phyloP scores from a whole-genome alignment of 2,113 vertebrate genomes.

The Setophaga petechia region DNA sequence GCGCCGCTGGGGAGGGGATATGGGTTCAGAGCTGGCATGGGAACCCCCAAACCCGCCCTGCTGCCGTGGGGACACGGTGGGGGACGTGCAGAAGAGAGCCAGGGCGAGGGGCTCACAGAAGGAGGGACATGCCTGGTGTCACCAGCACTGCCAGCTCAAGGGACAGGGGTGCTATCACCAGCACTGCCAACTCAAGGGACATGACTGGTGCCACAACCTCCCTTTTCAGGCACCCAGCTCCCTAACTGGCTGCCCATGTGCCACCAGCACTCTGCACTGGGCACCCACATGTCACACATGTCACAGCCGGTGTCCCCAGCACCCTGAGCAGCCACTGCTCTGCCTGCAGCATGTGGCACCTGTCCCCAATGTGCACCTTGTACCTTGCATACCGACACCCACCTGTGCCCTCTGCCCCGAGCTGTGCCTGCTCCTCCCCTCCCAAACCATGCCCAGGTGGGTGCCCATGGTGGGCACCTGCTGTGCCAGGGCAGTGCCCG shows the following conservation, averaged over 20 bases:
- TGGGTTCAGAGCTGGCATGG: fast-evolving
- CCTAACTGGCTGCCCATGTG: background rate
- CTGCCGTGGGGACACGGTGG: fast-evolving
- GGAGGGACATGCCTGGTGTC: fast-evolving
- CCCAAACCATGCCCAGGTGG: fast-evolving
- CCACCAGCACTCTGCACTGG: background rate
- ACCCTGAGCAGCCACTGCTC: background rate
- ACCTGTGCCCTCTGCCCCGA: fast-evolving
- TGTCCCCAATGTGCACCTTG: background rate
- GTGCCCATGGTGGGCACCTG: fast-evolving
- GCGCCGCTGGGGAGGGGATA: constrained; percentile 76
- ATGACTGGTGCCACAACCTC: no score
- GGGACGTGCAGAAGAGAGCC: fast-evolving
- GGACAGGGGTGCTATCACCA: background rate
- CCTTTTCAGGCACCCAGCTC: no score
- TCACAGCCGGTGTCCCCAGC: background rate
- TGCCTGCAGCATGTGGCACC: background rate
- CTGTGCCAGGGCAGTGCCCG: fast-evolving
- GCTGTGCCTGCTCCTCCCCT: background rate
- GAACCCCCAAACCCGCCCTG: fast-evolving
- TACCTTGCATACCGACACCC: background rate
- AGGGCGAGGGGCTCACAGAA: fast-evolving
- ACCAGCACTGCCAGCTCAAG: background rate
- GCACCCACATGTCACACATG: no score
- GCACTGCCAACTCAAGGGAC: no score